Conservation (phyloP, 2,113 vertebrate species). For the Microcebus jonahi region DNA sequence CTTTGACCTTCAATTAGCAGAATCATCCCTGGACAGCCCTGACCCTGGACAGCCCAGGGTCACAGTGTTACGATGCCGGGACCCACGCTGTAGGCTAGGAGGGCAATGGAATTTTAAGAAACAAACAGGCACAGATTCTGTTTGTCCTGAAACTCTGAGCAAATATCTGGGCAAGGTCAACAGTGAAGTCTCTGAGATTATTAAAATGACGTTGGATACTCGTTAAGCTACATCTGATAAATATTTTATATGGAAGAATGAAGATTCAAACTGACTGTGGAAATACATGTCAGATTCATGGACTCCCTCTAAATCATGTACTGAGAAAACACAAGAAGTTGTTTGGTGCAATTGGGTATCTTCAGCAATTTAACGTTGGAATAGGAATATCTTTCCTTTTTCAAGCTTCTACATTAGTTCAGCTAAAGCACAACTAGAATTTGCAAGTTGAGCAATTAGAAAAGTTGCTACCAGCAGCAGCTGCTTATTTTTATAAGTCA, state of each 20-base stretch:
- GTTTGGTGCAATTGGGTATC: fast-evolving
- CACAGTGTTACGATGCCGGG: too few species aligned
- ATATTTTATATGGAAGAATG: neutral
- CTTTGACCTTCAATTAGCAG: neutral
- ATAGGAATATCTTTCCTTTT: fast-evolving
- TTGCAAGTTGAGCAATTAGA: neutral
- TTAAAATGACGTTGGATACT: neutral
- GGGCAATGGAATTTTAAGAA: neutral
- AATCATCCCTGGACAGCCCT: too few species aligned
- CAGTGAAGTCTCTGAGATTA: neutral
- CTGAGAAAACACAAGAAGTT: fast-evolving
- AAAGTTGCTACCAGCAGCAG: neutral
- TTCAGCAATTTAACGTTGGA: fast-evolving
- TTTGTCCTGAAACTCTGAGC: neutral
- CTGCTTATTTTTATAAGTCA: neutral
- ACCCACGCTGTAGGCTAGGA: too few species aligned
- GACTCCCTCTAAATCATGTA: fast-evolving
- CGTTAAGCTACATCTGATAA: neutral
- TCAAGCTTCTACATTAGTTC: neutral
- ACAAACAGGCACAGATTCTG: neutral
- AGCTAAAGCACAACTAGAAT: neutral
- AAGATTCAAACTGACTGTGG: neutral
- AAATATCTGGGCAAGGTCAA: neutral
- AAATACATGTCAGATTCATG: fast-evolving
- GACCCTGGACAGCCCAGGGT: neutral